phyloP scores from a whole-genome alignment of 2,888 invertebrate genomes.

The Nomada hirtipes region DNA sequence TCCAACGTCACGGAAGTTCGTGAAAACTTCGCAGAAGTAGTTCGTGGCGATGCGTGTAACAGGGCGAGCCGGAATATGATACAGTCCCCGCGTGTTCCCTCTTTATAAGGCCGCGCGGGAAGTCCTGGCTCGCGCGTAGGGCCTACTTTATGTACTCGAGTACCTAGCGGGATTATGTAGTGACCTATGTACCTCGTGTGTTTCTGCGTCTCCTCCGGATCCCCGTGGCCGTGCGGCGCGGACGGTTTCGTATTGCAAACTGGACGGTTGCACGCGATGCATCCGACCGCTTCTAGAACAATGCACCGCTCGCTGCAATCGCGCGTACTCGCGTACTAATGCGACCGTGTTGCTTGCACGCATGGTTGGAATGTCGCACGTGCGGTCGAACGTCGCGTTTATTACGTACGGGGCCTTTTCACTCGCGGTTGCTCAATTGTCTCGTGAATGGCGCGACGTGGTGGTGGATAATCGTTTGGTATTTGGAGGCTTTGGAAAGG shows the following conservation, averaged over 20 bases:
- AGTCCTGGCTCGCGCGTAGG: slow-evolving; percentile 44
- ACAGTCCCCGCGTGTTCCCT: slow-evolving; percentile 51
- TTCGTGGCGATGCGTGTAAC: slow-evolving; percentile 48
- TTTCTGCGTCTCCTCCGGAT: slow-evolving; percentile 38
- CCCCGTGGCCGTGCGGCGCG: slow-evolving; percentile 25
- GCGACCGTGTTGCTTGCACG: slow-evolving; percentile 13
- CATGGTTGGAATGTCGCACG: slow-evolving; percentile 39
- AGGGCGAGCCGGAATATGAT: slow-evolving; percentile 70
- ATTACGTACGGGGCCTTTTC: slow-evolving; percentile 40
- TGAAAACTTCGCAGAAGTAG: slow-evolving; percentile 8
- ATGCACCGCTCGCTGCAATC: slow-evolving; percentile 45
- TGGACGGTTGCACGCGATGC: slow-evolving; percentile 74
- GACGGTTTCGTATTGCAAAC: slow-evolving; percentile 71
- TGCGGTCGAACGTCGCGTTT: slow-evolving; percentile 28
- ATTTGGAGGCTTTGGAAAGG: no score
- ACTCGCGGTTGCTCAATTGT: not conserved
- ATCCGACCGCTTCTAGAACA: slow-evolving; percentile 63
- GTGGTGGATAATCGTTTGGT: not conserved
- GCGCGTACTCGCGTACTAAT: slow-evolving; percentile 17
- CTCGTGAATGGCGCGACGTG: not conserved
- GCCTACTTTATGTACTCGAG: slow-evolving; percentile 49
- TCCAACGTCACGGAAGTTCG: not conserved
- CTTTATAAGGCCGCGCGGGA: slow-evolving; percentile 48
- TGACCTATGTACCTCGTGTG: slow-evolving; percentile 61
- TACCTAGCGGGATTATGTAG: slow-evolving; percentile 61